These are phyloP conservation scores for Scolopax mira DNA, from an alignment of 2,113 vertebrate species.

Conservation along the genomic window DNA sequence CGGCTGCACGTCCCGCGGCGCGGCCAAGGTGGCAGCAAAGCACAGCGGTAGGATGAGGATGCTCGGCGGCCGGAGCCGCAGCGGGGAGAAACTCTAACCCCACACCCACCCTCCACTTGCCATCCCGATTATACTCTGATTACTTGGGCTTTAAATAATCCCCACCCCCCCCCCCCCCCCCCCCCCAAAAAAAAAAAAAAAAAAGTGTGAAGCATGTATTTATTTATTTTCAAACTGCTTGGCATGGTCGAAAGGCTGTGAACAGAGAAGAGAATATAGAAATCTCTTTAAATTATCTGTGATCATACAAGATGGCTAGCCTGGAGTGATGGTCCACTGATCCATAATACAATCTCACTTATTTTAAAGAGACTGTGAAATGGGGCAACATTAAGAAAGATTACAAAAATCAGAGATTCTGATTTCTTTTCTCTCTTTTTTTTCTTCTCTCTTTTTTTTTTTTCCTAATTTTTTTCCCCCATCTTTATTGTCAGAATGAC, in stretches of 20 bases:
- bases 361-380: neutral
- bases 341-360: neutral
- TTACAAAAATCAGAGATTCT: neutral
- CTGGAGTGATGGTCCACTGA: neutral
- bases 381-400: neutral
- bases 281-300: neutral
- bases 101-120: neutral
- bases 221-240: constrained; percentile 2
- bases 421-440: neutral
- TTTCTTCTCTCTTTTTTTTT: neutral
- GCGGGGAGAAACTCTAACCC: neutral
- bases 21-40: constrained; percentile 79
- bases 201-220: neutral
- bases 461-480: neutral
- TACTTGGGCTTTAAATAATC: neutral
- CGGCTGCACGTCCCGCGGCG: constrained; percentile 65
- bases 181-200: neutral
- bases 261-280: neutral
- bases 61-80: neutral
- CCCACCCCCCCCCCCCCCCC: no score
- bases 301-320: neutral
- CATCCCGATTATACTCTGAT: neutral
- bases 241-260: neutral
- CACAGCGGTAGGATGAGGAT: constrained; percentile 21
- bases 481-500: neutral